phyloP scores from a whole-genome alignment of 2,888 invertebrate genomes.

The Pammene fasciana region DNA sequence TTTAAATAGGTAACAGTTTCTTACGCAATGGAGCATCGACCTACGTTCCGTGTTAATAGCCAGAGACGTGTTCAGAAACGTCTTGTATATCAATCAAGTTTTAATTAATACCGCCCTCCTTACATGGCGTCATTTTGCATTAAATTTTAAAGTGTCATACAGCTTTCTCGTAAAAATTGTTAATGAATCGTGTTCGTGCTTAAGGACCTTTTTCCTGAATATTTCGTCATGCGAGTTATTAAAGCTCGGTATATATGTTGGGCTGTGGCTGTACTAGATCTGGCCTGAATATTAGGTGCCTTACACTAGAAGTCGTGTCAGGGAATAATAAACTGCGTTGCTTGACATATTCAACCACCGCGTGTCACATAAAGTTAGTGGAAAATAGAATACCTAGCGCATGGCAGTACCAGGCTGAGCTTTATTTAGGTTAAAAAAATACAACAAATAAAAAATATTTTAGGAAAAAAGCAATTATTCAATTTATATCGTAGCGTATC shows the following conservation, averaged over 20 bases:
- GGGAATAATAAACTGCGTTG: constrained; percentile 24
- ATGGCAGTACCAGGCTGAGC: constrained; percentile 12
- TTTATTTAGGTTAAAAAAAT: constrained; percentile 10
- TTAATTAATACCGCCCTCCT: constrained; percentile 44
- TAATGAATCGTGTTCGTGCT: constrained; percentile 7
- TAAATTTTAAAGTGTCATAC: constrained; percentile 10
- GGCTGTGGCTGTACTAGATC: not conserved
- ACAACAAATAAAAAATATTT: constrained; percentile 8
- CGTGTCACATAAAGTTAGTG: constrained; percentile 18
- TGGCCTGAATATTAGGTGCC: constrained; percentile 6
- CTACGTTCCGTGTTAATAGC: constrained; percentile 62
- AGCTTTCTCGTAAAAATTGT: constrained; percentile 10
- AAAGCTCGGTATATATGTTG: not conserved
- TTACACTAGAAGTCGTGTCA: constrained; percentile 11
- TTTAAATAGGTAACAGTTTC: constrained; percentile 79
- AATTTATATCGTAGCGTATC: constrained; percentile 26
- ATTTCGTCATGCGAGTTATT: too few species aligned
- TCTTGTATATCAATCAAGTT: constrained; percentile 59
- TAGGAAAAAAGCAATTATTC: constrained; percentile 12
- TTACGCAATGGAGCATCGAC: constrained; percentile 78
- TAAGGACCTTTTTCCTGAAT: constrained; percentile 1
- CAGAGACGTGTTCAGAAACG: constrained; percentile 62
- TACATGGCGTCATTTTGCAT: constrained; percentile 26
- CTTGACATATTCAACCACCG: constrained; percentile 12
- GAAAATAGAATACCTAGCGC: constrained; percentile 1